Percentiles rank a stretch among this genome's conserved stretches.
Evolutionary conservation across 92 coral and sea anemone genomes (phyloP).

Genomic region (Porites rus): DNA sequence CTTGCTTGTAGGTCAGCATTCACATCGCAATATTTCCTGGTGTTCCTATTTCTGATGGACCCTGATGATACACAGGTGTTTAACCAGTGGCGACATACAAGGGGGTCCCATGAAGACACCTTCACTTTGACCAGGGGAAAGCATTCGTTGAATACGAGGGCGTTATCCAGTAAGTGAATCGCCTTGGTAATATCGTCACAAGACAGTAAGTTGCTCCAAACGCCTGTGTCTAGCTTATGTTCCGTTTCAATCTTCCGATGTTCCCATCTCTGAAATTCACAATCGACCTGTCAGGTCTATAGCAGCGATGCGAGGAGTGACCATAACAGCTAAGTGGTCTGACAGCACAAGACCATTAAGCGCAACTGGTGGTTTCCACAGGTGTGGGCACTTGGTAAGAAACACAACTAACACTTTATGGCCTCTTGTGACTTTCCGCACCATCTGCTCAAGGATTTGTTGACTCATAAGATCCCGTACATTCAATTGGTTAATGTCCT

Average conservation of each 20-base stretch:
- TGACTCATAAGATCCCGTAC: conserved; percentile 65
- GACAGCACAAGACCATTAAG: conserved; percentile 68
- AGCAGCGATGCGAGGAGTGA: conserved; percentile 32
- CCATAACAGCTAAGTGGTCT: conserved; percentile 69
- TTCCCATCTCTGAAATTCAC: conserved; percentile 69
- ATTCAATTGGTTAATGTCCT: conserved; percentile 64
- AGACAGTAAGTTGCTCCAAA: conserved; percentile 52
- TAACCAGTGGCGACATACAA: conserved; percentile 49
- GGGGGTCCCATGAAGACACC: conserved; percentile 66
- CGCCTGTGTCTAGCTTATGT: conserved; percentile 45
- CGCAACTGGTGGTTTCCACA: conserved; percentile 63
- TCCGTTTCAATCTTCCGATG: conserved; percentile 66
- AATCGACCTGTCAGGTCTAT: conserved; percentile 64
- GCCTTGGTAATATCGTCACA: conserved; percentile 38
- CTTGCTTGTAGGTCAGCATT: conserved; percentile 37
- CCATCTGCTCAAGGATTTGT: conserved; percentile 57
- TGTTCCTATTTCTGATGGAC: conserved; percentile 55
- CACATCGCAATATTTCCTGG: conserved; percentile 3
- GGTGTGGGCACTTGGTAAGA: conserved; percentile 67
- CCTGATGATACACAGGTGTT: conserved; percentile 54
- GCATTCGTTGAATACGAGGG: conserved; percentile 50
- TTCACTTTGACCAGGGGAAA: conserved; percentile 58
- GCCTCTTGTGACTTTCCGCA: conserved; percentile 62
- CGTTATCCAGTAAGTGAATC: conserved; percentile 43
- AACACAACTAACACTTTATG: conserved; percentile 67